Evolutionary conservation across 2,888 invertebrate species (phyloP).

Genomic region (Tipula unca): DNA sequence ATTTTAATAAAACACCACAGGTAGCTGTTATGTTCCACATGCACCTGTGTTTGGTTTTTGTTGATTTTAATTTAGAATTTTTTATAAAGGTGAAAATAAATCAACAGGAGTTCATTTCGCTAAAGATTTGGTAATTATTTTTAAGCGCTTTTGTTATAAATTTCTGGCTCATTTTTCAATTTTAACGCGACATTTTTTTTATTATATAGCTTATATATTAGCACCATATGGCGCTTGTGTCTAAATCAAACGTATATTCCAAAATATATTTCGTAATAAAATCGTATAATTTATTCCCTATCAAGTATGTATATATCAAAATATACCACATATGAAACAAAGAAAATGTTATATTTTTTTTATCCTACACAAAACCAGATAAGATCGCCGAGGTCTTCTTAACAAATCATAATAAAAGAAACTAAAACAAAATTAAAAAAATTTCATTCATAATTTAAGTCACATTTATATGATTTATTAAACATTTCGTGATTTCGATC

Average conservation of each 20-base stretch:
- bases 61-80: neutral
- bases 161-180: neutral
- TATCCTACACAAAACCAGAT: slow-evolving; percentile 9
- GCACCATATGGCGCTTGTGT: neutral
- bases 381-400: neutral
- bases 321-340: neutral
- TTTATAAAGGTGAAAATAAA: neutral
- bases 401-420: slow-evolving; percentile 2
- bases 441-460: slow-evolving; percentile 4
- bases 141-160: neutral
- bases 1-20: slow-evolving; percentile 8
- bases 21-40: neutral
- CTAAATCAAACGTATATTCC: neutral
- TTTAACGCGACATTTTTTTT: neutral
- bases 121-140: neutral
- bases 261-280: neutral
- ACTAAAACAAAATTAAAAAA: neutral
- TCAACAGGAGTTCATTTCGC: neutral
- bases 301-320: neutral
- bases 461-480: neutral
- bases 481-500: neutral
- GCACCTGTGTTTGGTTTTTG: neutral
- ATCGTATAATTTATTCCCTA: neutral
- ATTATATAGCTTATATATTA: neutral
- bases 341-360: neutral